Conservation (phyloP, 2,797 vertebrate species). For the Merluccius polli region DNA sequence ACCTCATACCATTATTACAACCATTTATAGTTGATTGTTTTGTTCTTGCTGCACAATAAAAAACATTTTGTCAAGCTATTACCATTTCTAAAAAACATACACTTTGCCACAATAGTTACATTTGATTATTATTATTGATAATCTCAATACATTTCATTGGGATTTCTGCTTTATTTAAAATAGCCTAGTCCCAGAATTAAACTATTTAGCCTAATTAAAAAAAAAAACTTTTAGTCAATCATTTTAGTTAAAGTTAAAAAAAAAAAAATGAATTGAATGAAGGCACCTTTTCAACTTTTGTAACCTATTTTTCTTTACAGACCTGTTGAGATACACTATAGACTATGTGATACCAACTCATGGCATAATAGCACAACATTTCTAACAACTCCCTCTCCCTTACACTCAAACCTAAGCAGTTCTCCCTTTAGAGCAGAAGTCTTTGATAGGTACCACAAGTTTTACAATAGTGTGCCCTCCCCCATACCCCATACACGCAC, state of each 20-base stretch:
- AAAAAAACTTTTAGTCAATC: background rate
- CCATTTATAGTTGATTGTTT: background rate
- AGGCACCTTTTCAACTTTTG: background rate
- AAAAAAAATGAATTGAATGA: too few species aligned
- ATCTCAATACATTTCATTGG: background rate
- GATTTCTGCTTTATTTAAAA: background rate
- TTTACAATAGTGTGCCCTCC: constrained; percentile 40
- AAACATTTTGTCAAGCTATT: background rate
- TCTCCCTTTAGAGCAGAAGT: constrained; percentile 66
- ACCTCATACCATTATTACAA: background rate
- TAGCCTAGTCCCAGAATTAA: background rate
- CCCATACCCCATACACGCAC: constrained; percentile 7
- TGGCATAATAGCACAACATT: constrained; percentile 11
- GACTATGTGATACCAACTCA: background rate
- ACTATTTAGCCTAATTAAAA: background rate
- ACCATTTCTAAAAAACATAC: background rate
- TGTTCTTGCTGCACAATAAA: background rate
- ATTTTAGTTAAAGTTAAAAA: too few species aligned
- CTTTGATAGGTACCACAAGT: constrained; percentile 73
- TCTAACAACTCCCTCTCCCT: constrained; percentile 63
- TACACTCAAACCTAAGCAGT: constrained; percentile 52
- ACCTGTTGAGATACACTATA: background rate
- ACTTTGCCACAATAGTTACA: background rate
- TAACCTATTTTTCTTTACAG: background rate
- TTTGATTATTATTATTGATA: background rate